Evolutionary conservation across 2,113 vertebrate species (phyloP).

Genomic region (Suncus etruscus): DNA sequence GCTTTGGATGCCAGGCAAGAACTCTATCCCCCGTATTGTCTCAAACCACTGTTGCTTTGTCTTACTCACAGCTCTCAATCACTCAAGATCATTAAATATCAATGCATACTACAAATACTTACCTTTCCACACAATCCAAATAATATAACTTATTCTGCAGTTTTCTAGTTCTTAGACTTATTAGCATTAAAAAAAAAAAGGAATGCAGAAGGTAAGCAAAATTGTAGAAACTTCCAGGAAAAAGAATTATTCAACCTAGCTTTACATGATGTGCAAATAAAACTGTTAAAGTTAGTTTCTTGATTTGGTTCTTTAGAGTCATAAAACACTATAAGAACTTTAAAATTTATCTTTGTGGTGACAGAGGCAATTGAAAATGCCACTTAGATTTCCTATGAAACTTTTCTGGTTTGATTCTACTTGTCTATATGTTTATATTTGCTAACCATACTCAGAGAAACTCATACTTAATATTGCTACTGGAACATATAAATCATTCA

Average conservation of each 20-base stretch:
- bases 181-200: neutral
- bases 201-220: neutral
- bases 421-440: neutral
- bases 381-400: constrained; percentile 24
- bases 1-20: no score
- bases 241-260: neutral
- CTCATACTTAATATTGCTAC: neutral
- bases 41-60: no score
- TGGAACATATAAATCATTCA: neutral
- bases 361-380: constrained; percentile 16
- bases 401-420: neutral
- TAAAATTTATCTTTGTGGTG: neutral
- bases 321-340: neutral
- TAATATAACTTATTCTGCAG: neutral
- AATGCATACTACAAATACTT: no score
- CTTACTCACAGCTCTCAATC: no score
- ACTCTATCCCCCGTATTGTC: no score
- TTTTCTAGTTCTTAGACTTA: constrained; percentile 14
- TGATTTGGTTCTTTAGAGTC: neutral
- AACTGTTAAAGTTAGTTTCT: neutral
- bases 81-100: no score
- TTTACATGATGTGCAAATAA: neutral
- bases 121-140: no score
- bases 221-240: neutral
- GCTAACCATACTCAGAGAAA: neutral